Conservation (phyloP, 2,888 invertebrate genomes). For the Yponomeuta cagnagella region DNA sequence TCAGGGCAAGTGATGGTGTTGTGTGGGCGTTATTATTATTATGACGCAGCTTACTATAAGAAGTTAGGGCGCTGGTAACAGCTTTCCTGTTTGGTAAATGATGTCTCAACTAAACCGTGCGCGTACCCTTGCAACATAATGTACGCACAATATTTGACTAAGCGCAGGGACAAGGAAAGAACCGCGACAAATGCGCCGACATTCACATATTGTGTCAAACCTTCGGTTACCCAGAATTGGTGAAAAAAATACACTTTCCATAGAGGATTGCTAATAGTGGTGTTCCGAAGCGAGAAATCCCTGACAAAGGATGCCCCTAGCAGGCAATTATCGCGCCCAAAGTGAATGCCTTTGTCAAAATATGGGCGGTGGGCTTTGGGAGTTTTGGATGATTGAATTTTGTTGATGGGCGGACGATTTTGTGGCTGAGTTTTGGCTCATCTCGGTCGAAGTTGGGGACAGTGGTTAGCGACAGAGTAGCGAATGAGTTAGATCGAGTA, state of each 20-base stretch:
- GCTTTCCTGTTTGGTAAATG: too few species aligned
- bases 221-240: constrained; percentile 37
- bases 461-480: too few species aligned
- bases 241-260: constrained; percentile 16
- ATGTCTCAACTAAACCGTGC: neutral
- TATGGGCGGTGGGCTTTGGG: constrained; percentile 25
- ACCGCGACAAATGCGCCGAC: constrained; percentile 48
- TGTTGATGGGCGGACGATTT: neutral
- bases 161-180: neutral
- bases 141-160: neutral
- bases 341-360: constrained; percentile 63
- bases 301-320: constrained; percentile 52
- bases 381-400: constrained; percentile 15
- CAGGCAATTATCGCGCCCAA: constrained; percentile 65
- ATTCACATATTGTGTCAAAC: constrained; percentile 48
- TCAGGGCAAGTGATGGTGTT: too few species aligned
- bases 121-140: neutral
- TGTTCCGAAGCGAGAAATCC: constrained; percentile 62
- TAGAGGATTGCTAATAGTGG: constrained; percentile 50
- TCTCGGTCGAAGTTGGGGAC: neutral
- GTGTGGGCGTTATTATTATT: too few species aligned
- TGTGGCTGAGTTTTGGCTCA: constrained; percentile 9
- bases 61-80: too few species aligned
- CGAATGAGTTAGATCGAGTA: too few species aligned
- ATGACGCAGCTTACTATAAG: too few species aligned